Evolutionary conservation across 1,140 invertebrate species (phyloP).

Genomic region (Musca vetustissima): DNA sequence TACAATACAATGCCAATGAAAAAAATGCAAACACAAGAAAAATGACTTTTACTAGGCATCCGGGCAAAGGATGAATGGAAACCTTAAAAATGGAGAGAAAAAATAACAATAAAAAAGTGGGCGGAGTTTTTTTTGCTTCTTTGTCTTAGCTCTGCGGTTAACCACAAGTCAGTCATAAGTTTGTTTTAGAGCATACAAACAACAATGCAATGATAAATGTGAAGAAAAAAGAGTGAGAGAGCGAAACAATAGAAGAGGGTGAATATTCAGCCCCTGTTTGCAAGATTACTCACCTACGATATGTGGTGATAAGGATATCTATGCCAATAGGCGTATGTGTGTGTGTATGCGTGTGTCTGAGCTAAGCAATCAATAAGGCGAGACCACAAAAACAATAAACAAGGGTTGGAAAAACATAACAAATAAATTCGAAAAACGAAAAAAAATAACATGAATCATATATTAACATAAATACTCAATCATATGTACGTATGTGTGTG

Average conservation of each 20-base stretch:
- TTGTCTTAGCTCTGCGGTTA: constrained; percentile 27
- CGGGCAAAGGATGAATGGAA: too few relatives aligned
- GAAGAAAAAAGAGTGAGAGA: too few relatives aligned
- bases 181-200: constrained; percentile 17
- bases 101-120: constrained; percentile 7
- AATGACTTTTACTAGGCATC: background rate
- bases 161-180: constrained; percentile 30
- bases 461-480: constrained; percentile 8
- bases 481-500: background rate
- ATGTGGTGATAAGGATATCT: too few relatives aligned
- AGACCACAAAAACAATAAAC: constrained; percentile 23
- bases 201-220: background rate
- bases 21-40: background rate
- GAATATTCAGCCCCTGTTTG: background rate
- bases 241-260: background rate
- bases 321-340: too few relatives aligned
- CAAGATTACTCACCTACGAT: constrained; percentile 4
- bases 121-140: constrained; percentile 29
- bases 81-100: background rate
- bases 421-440: background rate
- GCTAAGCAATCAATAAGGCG: constrained; percentile 5
- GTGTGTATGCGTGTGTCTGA: background rate
- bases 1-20: background rate
- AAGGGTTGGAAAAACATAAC: constrained; percentile 17
- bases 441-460: background rate